Conservation (phyloP, 37 sponge, comb jelly and placozoan genomes). For the Aplysina aerophoba region DNA sequence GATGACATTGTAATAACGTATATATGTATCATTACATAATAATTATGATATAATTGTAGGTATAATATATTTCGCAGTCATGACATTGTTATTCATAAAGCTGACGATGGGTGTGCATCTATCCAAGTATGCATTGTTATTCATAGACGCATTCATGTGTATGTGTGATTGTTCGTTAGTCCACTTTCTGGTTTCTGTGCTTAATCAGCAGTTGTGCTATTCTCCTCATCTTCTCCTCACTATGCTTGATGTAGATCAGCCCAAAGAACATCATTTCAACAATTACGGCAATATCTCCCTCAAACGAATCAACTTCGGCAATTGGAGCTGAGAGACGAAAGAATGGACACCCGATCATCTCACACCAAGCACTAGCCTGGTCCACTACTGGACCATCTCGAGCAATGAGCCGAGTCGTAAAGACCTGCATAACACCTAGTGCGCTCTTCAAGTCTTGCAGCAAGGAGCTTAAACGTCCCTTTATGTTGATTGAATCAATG, state of each 20-base stretch:
- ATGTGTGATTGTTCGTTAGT: no score
- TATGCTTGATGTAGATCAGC: slow-evolving; percentile 25
- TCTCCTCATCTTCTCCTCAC: neutral
- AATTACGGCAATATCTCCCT: neutral
- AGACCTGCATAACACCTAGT: slow-evolving; percentile 22
- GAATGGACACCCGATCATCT: slow-evolving; percentile 7
- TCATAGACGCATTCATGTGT: no score
- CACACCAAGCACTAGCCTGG: slow-evolving; percentile 54
- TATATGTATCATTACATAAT: no score
- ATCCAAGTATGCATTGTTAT: no score
- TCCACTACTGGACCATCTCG: slow-evolving; percentile 44
- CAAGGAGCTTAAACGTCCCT: neutral
- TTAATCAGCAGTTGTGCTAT: slow-evolving; percentile 25
- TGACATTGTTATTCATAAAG: no score
- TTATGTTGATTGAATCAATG: slow-evolving; percentile 5
- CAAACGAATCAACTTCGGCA: slow-evolving; percentile 29
- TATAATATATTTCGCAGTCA: no score
- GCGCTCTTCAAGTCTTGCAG: neutral
- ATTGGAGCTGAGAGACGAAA: slow-evolving; percentile 39
- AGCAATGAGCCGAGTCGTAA: slow-evolving; percentile 34
- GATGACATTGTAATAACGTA: no score
- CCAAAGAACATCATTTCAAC: slow-evolving; percentile 38
- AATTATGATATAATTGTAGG: no score
- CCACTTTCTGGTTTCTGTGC: no score
- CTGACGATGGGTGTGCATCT: no score